Evolutionary conservation across 2,797 vertebrate species (phyloP), one percentile per base, ranked within the genome.

Genomic region (Pangasius krempfi): DNA sequence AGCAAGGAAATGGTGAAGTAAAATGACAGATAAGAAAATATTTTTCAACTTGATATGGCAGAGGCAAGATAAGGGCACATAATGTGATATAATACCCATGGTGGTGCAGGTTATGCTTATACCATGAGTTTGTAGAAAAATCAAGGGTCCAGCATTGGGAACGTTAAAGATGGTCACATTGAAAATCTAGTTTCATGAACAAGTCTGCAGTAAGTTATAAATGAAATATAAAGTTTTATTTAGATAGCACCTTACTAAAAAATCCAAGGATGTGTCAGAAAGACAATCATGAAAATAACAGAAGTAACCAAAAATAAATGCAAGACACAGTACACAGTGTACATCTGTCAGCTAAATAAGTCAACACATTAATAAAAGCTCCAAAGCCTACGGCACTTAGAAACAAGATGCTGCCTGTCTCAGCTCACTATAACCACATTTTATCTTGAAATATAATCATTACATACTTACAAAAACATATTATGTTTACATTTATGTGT

Each of bases 1-100:
- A 68, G 40, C 44, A 52, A 50, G 44, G 82, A 30, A 13, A 68
- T 50, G 60, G 27, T 68, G 60, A 84, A 66, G 82, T 22, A 84
- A 83, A 84, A 84, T 60, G 56, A 27, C 56, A 25, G 40, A 83
- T 64, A 50, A 30, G 25, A 47, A 66, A 66, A 83, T 84, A 66
- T 66, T 47, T 50, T 66, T 50, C 40, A 47, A 20, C 3, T 18
- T 30, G 40, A 84, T 30, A 84, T 50, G 27, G 13, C 37, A 82
- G 37, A 82, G 37, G 37, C 25, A 30, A 30, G 62, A 84, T 84
- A 47, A 66, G 44, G 82, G 60, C 62, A 50, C 1, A 30, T 20
- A 20, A 18, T 66, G 44, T 30, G 14, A 18, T 50, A 50, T 66
- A 66, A 66, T 50, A 30, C 4, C 4, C 82, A 68, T 44, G 30